Evolutionary conservation across 2,888 invertebrate genomes (phyloP).

Genomic region (Heliconius ethilla): DNA sequence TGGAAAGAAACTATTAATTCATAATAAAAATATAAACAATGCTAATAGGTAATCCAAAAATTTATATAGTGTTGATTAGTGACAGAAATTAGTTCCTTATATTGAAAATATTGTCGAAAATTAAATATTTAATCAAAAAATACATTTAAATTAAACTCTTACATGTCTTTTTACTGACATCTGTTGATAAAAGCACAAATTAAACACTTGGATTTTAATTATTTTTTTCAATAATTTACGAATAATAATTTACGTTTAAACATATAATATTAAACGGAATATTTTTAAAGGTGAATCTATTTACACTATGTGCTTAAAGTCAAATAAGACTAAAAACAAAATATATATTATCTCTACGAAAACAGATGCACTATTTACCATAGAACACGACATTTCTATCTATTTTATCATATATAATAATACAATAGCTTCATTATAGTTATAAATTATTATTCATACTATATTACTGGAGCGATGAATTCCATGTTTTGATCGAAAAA

Average conservation of each 20-base stretch:
- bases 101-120: not conserved
- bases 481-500: constrained; percentile 43
- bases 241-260: not conserved
- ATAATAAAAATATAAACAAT: too few species aligned
- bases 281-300: not conserved
- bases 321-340: constrained; percentile 19
- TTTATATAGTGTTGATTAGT: too few species aligned
- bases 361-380: not conserved
- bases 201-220: constrained; percentile 12
- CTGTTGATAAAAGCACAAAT: constrained; percentile 57
- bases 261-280: not conserved
- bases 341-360: not conserved
- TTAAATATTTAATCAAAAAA: not conserved
- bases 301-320: not conserved
- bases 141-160: not conserved
- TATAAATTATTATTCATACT: not conserved
- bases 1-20: too few species aligned
- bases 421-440: not conserved
- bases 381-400: not conserved
- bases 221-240: not conserved
- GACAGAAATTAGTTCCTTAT: too few species aligned
- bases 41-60: too few species aligned
- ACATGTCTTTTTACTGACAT: constrained; percentile 52
- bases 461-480: constrained; percentile 30
- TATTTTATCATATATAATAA: not conserved